These are phyloP conservation scores for Rugalucina vietnamica DNA, from an alignment of 2,888 invertebrate genomes.

Conservation along the genomic window DNA sequence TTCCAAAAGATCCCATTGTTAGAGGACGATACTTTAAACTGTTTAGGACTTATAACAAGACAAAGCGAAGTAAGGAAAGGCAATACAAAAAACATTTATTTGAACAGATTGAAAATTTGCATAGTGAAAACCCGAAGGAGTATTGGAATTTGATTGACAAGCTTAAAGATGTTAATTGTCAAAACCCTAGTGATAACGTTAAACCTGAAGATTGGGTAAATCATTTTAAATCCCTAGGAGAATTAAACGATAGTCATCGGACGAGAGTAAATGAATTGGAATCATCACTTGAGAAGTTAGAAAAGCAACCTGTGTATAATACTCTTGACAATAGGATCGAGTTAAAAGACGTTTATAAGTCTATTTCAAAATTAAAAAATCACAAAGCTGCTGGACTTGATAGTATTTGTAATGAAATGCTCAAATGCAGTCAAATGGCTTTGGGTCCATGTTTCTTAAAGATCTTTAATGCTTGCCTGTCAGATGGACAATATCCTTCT, in stretches of 20 bases:
- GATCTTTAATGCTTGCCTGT: conserved; percentile 8
- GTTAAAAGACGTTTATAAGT: not conserved
- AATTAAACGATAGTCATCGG: not conserved
- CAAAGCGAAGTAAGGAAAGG: not conserved
- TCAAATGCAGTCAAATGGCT: not conserved
- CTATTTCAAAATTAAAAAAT: not conserved
- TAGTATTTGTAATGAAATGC: conserved; percentile 3
- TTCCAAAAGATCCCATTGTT: not conserved
- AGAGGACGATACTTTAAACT: not conserved
- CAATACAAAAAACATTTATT: not conserved
- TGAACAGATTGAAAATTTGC: not conserved
- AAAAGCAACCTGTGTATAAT: not conserved
- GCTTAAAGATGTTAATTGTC: not conserved
- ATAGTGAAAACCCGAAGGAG: not conserved
- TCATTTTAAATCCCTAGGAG: not conserved
- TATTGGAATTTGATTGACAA: not conserved
- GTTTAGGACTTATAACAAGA: not conserved
- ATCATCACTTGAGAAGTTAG: not conserved
- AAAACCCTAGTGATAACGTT: not conserved
- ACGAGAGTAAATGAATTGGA: not conserved
- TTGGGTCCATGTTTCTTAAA: not conserved
- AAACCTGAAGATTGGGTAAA: not conserved
- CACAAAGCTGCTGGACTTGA: conserved; percentile 6
- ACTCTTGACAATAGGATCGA: not conserved
- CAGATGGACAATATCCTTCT: not conserved